Base-by-base conservation (phyloP, 2,888 invertebrate species). In the Synergus japonicus region DNA sequence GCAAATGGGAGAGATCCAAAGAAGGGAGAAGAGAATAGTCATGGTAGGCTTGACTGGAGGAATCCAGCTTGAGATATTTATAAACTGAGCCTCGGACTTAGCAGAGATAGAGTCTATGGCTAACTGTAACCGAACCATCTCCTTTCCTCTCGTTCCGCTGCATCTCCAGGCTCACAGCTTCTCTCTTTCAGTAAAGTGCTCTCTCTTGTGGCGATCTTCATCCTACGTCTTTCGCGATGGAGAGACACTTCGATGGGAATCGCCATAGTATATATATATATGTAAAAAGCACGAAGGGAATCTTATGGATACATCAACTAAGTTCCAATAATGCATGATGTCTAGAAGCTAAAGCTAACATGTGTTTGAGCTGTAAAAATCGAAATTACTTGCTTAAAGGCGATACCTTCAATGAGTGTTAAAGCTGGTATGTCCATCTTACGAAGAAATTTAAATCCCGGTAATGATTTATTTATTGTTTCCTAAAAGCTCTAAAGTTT, bases 21-120 rank as follows among this genome's bases (percentile, higher is more conserved):
- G 78, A 54, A 79, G 49, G 78, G 76, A 77, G 79, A 80, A 76
- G 83, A 73, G 82, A 82, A 85, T 58, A 84, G 86, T 87, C 85
- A 86, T 83, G 86, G 81, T 86, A 86, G 85, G 81, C 85, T 86
- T 86, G 78, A 81, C 81, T 80, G 80, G 64, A 80, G 86, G 87
- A 87, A 87, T 86, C 85, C 83, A 79, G 82, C 79, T 76, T 76
- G 78, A 81, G 84, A 83, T 85, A 85, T 85, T 85, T 85, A 85
- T 85, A 84, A 85, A 84, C 81, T 80, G 82, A 79, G 78, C 41
- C 79, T 78, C 77, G 77, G 78, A 83, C 82, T 77, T 73, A 78
- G 78, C 76, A 78, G 78, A 81, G 81, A 84, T 81, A 82, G 77
- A 83, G 83, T 83, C 82, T 78, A 69, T 76, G 78, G 69, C 81